Evolutionary conservation across 2,888 invertebrate species (phyloP).

Genomic region (Hololepta plana): DNA sequence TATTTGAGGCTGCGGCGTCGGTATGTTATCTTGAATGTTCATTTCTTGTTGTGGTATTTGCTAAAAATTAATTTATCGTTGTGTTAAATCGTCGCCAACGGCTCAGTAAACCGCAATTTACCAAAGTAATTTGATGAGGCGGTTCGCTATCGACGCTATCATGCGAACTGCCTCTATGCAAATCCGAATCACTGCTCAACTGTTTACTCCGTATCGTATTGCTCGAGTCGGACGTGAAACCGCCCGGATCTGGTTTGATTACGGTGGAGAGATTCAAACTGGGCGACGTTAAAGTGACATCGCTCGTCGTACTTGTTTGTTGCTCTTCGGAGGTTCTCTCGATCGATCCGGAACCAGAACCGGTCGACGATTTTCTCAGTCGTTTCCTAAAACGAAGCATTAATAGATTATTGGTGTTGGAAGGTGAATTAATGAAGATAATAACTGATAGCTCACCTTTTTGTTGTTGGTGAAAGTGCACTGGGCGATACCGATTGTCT

Average conservation of each 20-base stretch:
- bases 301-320: conserved; percentile 24
- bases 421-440: conserved; percentile 1
- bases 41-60: conserved; percentile 26
- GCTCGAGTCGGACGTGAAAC: conserved; percentile 17
- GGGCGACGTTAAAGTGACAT: conserved; percentile 30
- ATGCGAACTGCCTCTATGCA: conserved; percentile 32
- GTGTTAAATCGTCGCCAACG: not conserved
- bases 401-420: conserved; percentile 6
- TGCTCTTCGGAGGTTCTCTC: conserved; percentile 27
- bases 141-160: conserved; percentile 32
- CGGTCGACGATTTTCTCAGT: conserved; percentile 46
- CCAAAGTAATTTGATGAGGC: conserved; percentile 24
- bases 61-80: conserved; percentile 12
- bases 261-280: conserved; percentile 24
- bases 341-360: conserved; percentile 34
- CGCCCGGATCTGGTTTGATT: conserved; percentile 25
- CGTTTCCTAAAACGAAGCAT: conserved; percentile 35
- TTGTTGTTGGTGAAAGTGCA: conserved; percentile 31
- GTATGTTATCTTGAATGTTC: conserved; percentile 18
- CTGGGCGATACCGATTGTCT: conserved; percentile 44
- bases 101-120: conserved; percentile 12
- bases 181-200: conserved; percentile 24
- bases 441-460: conserved; percentile 16
- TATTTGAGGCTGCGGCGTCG: conserved; percentile 16
- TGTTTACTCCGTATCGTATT: conserved; percentile 18